Percentiles rank a stretch among this genome's conserved stretches.
Conservation (phyloP, 1,140 invertebrate species). For the Cryptotermes secundus region DNA sequence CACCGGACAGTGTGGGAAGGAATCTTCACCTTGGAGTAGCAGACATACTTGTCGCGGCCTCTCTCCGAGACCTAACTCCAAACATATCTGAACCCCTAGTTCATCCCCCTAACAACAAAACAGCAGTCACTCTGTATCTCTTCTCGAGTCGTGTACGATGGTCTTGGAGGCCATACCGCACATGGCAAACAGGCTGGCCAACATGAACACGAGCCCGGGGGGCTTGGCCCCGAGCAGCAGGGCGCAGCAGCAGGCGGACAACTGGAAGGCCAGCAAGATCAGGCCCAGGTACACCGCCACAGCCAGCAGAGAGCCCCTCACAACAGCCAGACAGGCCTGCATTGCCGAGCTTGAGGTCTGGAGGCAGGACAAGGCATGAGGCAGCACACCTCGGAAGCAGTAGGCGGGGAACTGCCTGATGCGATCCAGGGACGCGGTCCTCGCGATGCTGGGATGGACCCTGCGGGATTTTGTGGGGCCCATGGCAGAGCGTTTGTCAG, state of each 20-base stretch:
- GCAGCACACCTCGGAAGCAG: not conserved
- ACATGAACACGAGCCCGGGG: conserved; percentile 2
- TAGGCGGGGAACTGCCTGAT: conserved; percentile 22
- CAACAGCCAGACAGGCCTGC: not conserved
- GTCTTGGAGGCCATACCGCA: conserved; percentile 3
- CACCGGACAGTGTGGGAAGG: too few relatives aligned
- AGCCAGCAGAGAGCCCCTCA: not conserved
- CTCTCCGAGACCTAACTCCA: too few relatives aligned
- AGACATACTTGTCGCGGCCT: too few relatives aligned
- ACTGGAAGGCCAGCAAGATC: not conserved
- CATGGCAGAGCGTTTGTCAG: not conserved
- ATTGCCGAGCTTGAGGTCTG: not conserved
- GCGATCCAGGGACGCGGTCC: conserved; percentile 20
- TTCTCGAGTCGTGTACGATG: not conserved
- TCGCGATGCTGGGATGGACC: not conserved
- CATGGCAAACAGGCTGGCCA: conserved; percentile 3
- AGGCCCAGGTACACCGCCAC: not conserved
- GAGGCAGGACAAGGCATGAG: not conserved
- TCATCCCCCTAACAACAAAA: too few relatives aligned
- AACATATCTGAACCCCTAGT: too few relatives aligned
- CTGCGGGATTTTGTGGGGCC: not conserved
- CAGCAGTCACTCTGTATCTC: too few relatives aligned
- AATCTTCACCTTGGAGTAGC: too few relatives aligned
- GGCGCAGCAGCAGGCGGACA: not conserved
- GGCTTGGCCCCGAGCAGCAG: not conserved